Conservation (phyloP, 1,140 invertebrate genomes). For the Achroia grisella region DNA sequence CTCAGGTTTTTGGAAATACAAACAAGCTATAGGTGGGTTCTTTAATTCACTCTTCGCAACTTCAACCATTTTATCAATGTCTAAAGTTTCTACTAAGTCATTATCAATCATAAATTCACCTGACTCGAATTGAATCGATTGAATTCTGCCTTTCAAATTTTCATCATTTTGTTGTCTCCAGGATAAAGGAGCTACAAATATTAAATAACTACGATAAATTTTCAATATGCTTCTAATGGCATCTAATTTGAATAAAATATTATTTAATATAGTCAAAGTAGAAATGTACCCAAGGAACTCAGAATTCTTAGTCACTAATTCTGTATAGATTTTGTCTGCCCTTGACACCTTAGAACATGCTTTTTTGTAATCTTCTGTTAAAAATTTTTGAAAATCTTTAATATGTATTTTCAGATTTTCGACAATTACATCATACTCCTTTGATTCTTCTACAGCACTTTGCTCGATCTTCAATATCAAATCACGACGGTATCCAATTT, state of each 20-base stretch:
- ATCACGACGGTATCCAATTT: conserved; percentile 76
- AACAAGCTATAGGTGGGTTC: conserved; percentile 53
- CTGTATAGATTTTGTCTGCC: conserved; percentile 67
- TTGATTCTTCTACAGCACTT: conserved; percentile 73
- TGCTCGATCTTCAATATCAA: conserved; percentile 76
- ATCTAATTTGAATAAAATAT: conserved; percentile 76
- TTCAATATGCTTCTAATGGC: conserved; percentile 77
- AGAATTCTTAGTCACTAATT: conserved; percentile 69
- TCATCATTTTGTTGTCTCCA: conserved; percentile 73
- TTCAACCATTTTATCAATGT: conserved; percentile 60
- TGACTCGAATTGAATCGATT: conserved; percentile 47
- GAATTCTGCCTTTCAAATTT: conserved; percentile 33
- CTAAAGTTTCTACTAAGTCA: conserved; percentile 51
- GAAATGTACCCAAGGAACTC: conserved; percentile 68
- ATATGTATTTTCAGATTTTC: conserved; percentile 73
- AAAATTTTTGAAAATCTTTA: conserved; percentile 76
- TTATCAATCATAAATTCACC: conserved; percentile 50
- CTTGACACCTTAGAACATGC: conserved; percentile 72
- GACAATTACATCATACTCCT: conserved; percentile 70
- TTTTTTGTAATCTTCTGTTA: conserved; percentile 76
- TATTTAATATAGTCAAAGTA: conserved; percentile 67
- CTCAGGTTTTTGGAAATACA: conserved; percentile 75
- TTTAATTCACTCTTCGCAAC: conserved; percentile 54
- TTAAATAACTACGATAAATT: conserved; percentile 79
- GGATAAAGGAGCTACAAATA: conserved; percentile 75